Evolutionary conservation across 2,113 vertebrate species (phyloP).

Genomic region (Nicator chloris): DNA sequence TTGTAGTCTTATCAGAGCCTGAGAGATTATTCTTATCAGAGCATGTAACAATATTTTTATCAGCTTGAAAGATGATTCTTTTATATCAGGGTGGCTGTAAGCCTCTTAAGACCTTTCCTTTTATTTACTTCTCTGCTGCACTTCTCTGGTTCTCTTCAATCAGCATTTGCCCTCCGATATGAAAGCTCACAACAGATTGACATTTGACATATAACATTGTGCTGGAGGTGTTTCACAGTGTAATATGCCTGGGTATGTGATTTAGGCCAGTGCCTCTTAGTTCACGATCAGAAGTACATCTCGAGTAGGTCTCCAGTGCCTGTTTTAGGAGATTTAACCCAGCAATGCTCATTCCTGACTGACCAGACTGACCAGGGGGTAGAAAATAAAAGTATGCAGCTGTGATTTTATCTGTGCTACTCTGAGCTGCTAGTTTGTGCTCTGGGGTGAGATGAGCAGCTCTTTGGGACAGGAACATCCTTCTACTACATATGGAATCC

Average conservation of each 20-base stretch:
- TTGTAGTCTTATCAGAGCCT: conserved; percentile 47
- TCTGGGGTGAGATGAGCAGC: not conserved
- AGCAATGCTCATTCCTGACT: not conserved
- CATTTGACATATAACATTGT: not conserved
- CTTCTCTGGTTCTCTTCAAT: not conserved
- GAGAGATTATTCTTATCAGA: conserved; percentile 51
- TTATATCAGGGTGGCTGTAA: conserved; percentile 17
- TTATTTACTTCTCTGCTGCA: not conserved
- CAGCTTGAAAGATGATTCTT: conserved; percentile 46
- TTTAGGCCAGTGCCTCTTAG: not conserved
- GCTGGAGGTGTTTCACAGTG: not conserved
- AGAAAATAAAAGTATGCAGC: not conserved
- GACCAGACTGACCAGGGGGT: not conserved
- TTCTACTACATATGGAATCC: not conserved
- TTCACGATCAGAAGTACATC: not conserved
- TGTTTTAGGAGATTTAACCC: not conserved
- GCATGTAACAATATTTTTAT: conserved; percentile 36
- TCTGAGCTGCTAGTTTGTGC: not conserved
- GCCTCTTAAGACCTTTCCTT: not conserved
- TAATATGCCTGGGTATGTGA: not conserved
- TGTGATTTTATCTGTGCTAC: not conserved
- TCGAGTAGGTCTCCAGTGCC: not conserved
- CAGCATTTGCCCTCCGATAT: not conserved
- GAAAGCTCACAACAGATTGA: not conserved
- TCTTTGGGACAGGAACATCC: not conserved